phyloP scores from a whole-genome alignment of 2,113 vertebrate species.

The Tychaedon coryphoeus region DNA sequence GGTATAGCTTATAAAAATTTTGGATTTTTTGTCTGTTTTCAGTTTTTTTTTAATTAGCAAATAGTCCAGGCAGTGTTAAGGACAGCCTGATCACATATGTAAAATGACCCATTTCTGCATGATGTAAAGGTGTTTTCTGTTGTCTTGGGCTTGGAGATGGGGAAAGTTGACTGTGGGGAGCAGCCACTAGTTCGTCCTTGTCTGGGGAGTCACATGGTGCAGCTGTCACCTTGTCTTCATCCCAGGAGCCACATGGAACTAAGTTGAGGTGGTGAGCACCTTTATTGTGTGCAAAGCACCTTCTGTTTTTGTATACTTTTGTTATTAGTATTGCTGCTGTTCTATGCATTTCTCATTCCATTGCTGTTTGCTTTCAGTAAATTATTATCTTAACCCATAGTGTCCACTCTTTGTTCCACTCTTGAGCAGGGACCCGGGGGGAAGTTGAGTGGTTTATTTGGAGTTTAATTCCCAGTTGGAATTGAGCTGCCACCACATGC shows the following conservation, averaged over 20 bases:
- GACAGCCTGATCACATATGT: background rate
- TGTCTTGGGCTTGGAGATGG: background rate
- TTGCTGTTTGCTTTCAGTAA: background rate
- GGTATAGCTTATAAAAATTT: background rate
- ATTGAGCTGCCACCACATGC: background rate
- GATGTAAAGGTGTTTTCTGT: background rate
- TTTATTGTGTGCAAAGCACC: background rate
- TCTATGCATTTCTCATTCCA: rapidly evolving
- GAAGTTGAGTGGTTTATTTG: background rate
- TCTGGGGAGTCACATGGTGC: background rate
- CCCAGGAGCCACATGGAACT: background rate
- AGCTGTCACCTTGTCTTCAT: background rate
- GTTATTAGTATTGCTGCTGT: background rate
- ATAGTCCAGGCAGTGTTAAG: background rate
- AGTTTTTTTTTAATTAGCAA: rapidly evolving
- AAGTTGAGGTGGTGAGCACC: background rate
- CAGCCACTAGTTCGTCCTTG: background rate
- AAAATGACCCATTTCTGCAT: background rate
- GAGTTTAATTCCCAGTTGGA: background rate
- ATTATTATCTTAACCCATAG: background rate
- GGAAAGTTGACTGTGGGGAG: background rate
- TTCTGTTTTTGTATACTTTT: background rate
- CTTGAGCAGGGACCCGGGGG: background rate
- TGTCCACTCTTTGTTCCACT: background rate
- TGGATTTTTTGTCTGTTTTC: background rate